Base-by-base conservation (phyloP, 1,140 invertebrate genomes). In the Drosophila murphyi region DNA sequence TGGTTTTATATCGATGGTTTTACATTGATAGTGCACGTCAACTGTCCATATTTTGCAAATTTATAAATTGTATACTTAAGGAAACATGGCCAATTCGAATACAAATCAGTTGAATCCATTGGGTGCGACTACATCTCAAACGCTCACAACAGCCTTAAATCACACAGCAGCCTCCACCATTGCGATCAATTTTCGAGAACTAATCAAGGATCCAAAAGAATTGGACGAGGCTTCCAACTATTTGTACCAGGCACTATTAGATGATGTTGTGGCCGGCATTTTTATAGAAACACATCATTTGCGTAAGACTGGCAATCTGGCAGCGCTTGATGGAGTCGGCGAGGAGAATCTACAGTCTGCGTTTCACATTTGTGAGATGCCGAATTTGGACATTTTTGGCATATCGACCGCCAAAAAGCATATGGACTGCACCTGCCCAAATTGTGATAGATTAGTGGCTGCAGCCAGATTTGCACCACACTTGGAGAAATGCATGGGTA, bases 401-500 rank as follows among this genome's bases (percentile, higher is more conserved):
- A 95, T 97, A 78, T 95, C 95, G 3, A 95, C 96, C 2, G 94
- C 96, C 2, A 97, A 97, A 82, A 98, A 97, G 91, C 95, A 96
- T 52, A 93, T 93, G 39, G 94, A 94, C 71, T 97, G 97, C 91
- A 95, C 95, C 0, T 98, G 97, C 93, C 97, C 97, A 0, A 97
- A 97, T 90, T 98, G 97, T 92, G 95, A 97, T 57, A 93, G 97
- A 68, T 96, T 96, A 29, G 95, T 98, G 12, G 97, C 97, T 1
- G 97, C 96, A 0, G 95, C 95, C 3, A 93, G 97, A 34, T 98
- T 98, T 93, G 97, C 97, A 1, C 97, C 97, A 2, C 97, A 98
- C 92, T 92, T 98, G n/a, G 97, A 98, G 88, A 98, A 98, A 92
- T 96, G 97, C 92, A 97, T 98, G 96, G 97, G 96, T 5, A 97